Evolutionary conservation across 1,140 invertebrate genomes (phyloP).

Genomic region (Meloidogyne floridensis): DNA sequence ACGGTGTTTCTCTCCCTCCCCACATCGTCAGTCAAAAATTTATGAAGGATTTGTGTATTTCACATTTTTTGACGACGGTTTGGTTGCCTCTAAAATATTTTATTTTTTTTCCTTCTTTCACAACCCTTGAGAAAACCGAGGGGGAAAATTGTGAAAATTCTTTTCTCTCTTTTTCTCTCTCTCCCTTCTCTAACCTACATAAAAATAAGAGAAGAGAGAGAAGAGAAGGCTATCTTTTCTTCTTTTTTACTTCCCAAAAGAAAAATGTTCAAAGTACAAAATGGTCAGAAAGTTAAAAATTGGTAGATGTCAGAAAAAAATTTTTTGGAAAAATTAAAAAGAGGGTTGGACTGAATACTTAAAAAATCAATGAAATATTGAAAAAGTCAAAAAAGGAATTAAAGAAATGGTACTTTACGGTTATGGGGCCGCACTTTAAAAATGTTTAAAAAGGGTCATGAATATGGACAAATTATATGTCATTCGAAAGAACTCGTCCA

Average conservation of each 20-base stretch:
- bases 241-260: background rate
- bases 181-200: background rate
- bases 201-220: background rate
- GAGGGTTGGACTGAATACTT: no score
- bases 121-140: background rate
- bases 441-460: no score
- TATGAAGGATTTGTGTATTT: no score
- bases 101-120: background rate
- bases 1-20: background rate
- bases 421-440: no score
- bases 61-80: no score
- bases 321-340: no score
- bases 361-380: no score
- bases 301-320: background rate
- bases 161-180: background rate
- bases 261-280: background rate
- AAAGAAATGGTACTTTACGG: no score
- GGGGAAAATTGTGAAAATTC: background rate
- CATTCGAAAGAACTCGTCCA: no score
- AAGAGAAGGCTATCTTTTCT: background rate
- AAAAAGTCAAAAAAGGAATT: no score
- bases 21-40: background rate
- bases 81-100: no score
- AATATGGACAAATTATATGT: no score
- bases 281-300: background rate